A percentile compares a stretch with the other conserved stretches of the same genome.
phyloP scores from a whole-genome alignment of 1,140 invertebrate species.

The Panonychus citri region DNA sequence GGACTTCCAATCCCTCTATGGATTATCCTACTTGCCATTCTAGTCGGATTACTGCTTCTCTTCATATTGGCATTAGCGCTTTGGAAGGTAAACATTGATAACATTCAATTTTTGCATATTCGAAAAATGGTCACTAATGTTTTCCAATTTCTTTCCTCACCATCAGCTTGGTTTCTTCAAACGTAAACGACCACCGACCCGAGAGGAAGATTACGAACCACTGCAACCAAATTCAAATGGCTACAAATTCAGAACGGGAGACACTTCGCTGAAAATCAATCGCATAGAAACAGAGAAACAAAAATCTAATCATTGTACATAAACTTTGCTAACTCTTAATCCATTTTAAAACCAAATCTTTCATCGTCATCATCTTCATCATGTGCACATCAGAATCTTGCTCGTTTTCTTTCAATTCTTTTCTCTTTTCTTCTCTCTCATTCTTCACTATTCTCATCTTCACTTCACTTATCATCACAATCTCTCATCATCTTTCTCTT shows the following conservation, averaged over 20 bases:
- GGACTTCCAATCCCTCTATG: constrained; percentile 56
- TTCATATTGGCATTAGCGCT: constrained; percentile 39
- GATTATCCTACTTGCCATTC: constrained; percentile 62
- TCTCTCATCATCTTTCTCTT: too few relatives aligned
- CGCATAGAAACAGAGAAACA: too few relatives aligned
- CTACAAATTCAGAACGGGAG: constrained; percentile 4
- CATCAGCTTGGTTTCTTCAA: constrained; percentile 77
- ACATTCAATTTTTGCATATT: background rate
- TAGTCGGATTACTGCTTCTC: constrained; percentile 53
- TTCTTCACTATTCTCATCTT: too few relatives aligned
- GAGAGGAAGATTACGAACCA: constrained; percentile 46
- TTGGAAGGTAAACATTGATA: background rate
- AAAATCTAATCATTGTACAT: too few relatives aligned
- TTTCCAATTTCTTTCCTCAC: constrained; percentile 3
- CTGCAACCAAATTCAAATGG: constrained; percentile 23
- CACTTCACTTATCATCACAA: too few relatives aligned
- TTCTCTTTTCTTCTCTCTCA: background rate
- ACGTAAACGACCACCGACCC: constrained; percentile 42
- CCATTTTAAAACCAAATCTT: too few relatives aligned
- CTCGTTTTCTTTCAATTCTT: background rate
- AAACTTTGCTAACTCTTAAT: background rate
- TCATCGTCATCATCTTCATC: background rate
- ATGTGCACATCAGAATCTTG: background rate
- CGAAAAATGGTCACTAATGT: background rate
- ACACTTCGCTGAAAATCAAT: constrained; percentile 1